Base-by-base conservation (phyloP, 2,888 invertebrate genomes). In the Zygothrica quintamaculata region DNA sequence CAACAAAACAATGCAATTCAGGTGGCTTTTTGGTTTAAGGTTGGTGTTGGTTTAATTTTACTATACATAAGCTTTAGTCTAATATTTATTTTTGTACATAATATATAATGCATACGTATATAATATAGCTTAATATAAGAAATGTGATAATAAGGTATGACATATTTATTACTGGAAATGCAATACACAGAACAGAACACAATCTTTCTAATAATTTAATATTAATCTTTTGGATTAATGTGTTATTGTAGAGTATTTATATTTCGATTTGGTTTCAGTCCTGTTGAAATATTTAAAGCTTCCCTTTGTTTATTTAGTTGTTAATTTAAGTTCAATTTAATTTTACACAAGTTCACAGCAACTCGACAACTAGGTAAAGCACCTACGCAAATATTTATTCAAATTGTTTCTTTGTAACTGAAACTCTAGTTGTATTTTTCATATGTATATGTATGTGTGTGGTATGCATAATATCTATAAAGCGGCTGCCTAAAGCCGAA, bases 11-110 rank as follows among this genome's bases (percentile, higher is more conserved):
- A 65, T 58, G 48, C 22, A 13, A 39, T 31, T 52, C 73, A 96
- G 96, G 96, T 96, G 94, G 96, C 96, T 92, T 94, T 95, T 93
- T 96, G 96, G 96, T 96, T 95, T 94, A 94, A 96, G 96, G 96
- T 96, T 96, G 93, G 96, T 95, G 92, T 74, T 77, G 79, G 74
- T 56, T 84, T 79, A 53, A 8, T 55, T 57, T 53, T 55, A 11
- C 16, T 39, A n/a, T 12, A 33, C 31, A 22, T 15, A 25, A n/a
- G n/a, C n/a, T 15, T 15, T n/a, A 18, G 4, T 34, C 1, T 9
- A n/a, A 39, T 22, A 7, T 25, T 11, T 16, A 2, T 16, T 1
- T 26, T 22, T 22, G 18, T 22, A 22, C 18, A 22, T 22, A 22
- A 22, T n/a, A n/a, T n/a, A n/a, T n/a, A n/a, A n/a, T n/a, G n/a